A percentile compares a stretch with the other conserved stretches of the same genome.
Evolutionary conservation across 2,797 vertebrate species (phyloP).

Genomic region (Pseudochirops cupreus): DNA sequence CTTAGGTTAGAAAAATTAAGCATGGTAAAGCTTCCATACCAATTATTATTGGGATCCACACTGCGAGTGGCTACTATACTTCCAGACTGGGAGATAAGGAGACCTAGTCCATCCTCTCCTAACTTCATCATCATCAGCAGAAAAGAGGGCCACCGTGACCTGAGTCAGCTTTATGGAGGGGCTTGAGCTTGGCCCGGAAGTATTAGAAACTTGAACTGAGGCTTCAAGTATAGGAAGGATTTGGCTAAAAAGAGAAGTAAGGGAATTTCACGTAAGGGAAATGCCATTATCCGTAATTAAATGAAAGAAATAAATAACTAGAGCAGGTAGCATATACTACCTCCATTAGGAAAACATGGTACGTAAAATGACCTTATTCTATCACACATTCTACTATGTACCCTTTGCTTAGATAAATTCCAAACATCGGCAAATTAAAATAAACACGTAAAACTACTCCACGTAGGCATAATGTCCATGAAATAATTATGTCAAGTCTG

Average conservation of each 20-base stretch:
- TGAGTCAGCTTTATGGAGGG: background rate
- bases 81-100: too few species aligned
- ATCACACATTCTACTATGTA: background rate
- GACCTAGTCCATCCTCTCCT: too few species aligned
- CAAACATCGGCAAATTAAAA: background rate
- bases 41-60: too few species aligned
- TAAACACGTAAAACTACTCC: background rate
- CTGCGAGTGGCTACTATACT: too few species aligned
- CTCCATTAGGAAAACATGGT: background rate
- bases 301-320: background rate
- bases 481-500: background rate
- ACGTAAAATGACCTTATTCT: background rate
- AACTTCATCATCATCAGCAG: background rate
- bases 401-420: background rate
- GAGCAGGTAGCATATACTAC: background rate
- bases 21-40: background rate
- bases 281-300: background rate
- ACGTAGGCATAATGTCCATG: background rate
- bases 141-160: background rate
- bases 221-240: background rate
- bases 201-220: background rate
- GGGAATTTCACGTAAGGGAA: background rate
- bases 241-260: background rate
- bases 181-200: too few species aligned
- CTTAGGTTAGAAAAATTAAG: background rate